phyloP scores from a whole-genome alignment of 1,140 invertebrate species.

The Meloidogyne floridensis region DNA sequence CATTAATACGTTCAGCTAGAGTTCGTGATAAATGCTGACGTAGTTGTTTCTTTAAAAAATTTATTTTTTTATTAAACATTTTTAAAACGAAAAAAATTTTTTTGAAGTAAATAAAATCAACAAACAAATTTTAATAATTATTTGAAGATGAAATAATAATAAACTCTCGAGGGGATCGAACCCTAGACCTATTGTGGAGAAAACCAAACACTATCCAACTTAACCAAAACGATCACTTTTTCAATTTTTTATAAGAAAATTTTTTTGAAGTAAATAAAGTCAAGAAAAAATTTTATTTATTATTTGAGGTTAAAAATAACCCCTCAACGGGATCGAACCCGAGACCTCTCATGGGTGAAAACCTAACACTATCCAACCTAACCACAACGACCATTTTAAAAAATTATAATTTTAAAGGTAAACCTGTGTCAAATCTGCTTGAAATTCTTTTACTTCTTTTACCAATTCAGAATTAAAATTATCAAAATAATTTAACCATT shows the following conservation, averaged over 20 bases:
- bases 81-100: background rate
- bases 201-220: background rate
- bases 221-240: background rate
- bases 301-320: background rate
- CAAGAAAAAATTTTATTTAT: too few species aligned
- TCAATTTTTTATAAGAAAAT: too few species aligned
- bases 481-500: background rate
- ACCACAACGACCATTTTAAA: too few species aligned
- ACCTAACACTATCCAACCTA: background rate
- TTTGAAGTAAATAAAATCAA: background rate
- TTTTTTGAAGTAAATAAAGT: too few species aligned
- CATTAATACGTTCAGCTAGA: constrained; percentile 22
- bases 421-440: background rate
- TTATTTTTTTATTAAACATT: background rate
- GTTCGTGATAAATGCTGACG: constrained; percentile 21
- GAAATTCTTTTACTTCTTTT: background rate
- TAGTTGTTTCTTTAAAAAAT: constrained; percentile 13
- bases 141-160: too few species aligned
- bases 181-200: background rate
- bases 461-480: background rate
- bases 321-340: constrained; percentile 3
- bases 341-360: background rate
- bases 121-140: too few species aligned
- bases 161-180: background rate
- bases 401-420: background rate